Evolutionary conservation across 1,140 invertebrate species (phyloP), one percentile per base, ranked within the genome.

Genomic region (Neodiprion pinetum): DNA sequence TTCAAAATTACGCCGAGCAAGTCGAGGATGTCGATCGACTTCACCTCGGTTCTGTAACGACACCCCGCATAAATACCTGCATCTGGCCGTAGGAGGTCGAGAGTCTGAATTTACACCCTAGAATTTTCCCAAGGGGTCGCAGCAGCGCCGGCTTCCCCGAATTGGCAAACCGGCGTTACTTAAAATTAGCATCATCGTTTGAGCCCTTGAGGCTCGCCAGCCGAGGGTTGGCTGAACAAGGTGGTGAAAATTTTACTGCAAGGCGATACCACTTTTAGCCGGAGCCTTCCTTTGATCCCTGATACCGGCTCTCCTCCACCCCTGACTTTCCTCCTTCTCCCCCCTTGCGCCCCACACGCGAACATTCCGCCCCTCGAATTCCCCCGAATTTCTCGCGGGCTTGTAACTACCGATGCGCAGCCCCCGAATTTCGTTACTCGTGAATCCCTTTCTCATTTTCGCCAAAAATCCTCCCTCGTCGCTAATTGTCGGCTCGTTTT

Each of bases 1-100:
- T 40, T 5, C 28, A 40, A 40, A 40, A 40, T 40, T 80, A 80
- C 80, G 70, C 47, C 74, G 69, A 74, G 75, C 72, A 49, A 75
- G 78, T 76, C 76, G 71, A 79, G 69, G 67, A 40, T 40, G 28
- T 3, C 2, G 28, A 40, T 40, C 28, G 28, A 0, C 28, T 40
- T 40, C 28, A 5, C 28, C 5, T 40, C 5, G 28, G 28, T 40
- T 40, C 28, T 40, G 28, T 40, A 40, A 40, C 28, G 5, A 40
- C 1, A 40, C 5, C 1, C 2, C 5, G 28, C 28, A 40, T 40
- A 40, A 40, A 40, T 40, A 40, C 28, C 28, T 40, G 28, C 28
- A 40, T 40, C 28, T 40, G 28, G 28, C 28, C 2, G 28, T 1
- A 40, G 28, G 28, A 40, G 28, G 28, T 5, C 2, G 28, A 40